These are phyloP conservation scores for Cryptoblepharus egeriae DNA, from an alignment of 2,797 vertebrate genomes.

Conservation along the genomic window DNA sequence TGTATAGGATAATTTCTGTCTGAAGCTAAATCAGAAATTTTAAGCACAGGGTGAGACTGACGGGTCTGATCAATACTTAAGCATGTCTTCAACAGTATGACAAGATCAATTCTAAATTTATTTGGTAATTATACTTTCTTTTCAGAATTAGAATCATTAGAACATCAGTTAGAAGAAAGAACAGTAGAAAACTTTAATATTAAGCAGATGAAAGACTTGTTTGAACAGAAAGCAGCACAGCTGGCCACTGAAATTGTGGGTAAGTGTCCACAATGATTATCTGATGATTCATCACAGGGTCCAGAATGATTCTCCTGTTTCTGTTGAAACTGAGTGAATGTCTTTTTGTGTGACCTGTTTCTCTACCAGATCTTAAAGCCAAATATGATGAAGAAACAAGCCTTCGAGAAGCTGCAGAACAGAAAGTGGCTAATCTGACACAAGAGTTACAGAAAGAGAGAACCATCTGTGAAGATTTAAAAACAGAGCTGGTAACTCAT, in stretches of 20 bases:
- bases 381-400: conserved; percentile 95
- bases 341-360: conserved; percentile 50
- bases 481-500: conserved; percentile 91
- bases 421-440: conserved; percentile 80
- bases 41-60: not conserved
- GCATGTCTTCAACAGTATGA: conserved; percentile 11
- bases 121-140: conserved; percentile 58
- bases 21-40: not conserved
- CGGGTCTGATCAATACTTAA: not conserved
- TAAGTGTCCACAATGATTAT: conserved; percentile 74
- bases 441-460: conserved; percentile 88
- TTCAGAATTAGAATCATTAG: conserved; percentile 81
- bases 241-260: conserved; percentile 97
- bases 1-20: no score
- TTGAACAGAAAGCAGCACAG: conserved; percentile 98
- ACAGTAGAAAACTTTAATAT: conserved; percentile 98
- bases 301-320: no score
- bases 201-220: conserved; percentile 99
- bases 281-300: no score
- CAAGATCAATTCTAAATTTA: conserved; percentile 3
- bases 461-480: conserved; percentile 84
- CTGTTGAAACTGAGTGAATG: conserved; percentile 21
- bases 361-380: conserved; percentile 90
- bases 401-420: conserved; percentile 87
- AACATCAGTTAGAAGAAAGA: conserved; percentile 90